phyloP scores from a whole-genome alignment of 2,888 invertebrate genomes.

The Catocala fraxini region DNA sequence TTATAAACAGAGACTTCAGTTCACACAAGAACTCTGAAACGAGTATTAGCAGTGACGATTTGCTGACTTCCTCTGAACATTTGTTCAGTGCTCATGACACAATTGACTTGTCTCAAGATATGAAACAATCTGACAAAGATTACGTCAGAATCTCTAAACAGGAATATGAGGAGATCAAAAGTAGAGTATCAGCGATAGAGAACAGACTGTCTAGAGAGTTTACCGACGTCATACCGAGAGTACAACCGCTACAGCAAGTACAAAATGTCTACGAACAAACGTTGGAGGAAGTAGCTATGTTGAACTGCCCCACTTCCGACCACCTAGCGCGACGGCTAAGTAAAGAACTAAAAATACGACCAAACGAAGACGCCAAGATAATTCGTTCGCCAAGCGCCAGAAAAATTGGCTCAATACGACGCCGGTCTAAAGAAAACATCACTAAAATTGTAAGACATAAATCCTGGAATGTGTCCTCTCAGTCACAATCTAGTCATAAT shows the following conservation, averaged over 20 bases:
- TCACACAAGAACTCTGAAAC: constrained; percentile 77
- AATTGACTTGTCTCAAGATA: constrained; percentile 77
- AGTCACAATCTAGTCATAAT: constrained; percentile 75
- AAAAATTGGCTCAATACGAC: constrained; percentile 92
- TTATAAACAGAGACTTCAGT: constrained; percentile 72
- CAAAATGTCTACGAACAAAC: constrained; percentile 92
- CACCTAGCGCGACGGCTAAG: constrained; percentile 91
- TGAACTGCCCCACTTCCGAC: constrained; percentile 89
- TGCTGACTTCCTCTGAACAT: constrained; percentile 78
- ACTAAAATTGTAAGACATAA: constrained; percentile 88
- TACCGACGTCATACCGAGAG: constrained; percentile 79
- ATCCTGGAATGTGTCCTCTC: constrained; percentile 89
- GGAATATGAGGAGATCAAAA: constrained; percentile 93
- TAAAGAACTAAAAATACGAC: constrained; percentile 91
- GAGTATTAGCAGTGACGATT: constrained; percentile 78
- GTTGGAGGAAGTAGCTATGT: constrained; percentile 89
- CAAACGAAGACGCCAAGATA: constrained; percentile 90
- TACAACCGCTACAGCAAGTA: constrained; percentile 89
- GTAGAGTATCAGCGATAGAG: constrained; percentile 91
- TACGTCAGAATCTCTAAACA: constrained; percentile 91
- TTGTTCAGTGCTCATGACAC: constrained; percentile 81
- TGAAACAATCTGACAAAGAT: constrained; percentile 82
- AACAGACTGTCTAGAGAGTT: constrained; percentile 91
- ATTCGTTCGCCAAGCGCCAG: constrained; percentile 94
- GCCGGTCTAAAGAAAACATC: constrained; percentile 90